Evolutionary conservation across 2,113 vertebrate species (phyloP).

Genomic region (Hypomesus transpacificus): DNA sequence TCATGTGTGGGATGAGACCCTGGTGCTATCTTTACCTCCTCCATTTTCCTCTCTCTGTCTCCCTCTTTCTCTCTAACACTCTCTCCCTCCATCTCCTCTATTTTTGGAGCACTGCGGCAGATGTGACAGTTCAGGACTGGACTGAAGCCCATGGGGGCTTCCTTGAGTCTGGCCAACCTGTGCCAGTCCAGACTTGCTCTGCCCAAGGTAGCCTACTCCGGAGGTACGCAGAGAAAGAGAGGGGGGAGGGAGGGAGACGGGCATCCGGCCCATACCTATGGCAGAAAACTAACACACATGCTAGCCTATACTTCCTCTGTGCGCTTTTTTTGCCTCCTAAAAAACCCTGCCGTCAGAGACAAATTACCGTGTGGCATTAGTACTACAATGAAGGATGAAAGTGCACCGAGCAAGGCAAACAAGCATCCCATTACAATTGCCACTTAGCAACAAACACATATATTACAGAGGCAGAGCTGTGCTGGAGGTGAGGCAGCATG

Average conservation of each 20-base stretch:
- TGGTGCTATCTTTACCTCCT: slow-evolving; percentile 66
- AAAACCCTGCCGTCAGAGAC: slow-evolving; percentile 51
- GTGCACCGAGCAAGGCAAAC: slow-evolving; percentile 67
- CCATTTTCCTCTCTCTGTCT: slow-evolving; percentile 32
- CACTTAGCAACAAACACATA: slow-evolving; percentile 73
- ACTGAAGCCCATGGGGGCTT: slow-evolving; percentile 62
- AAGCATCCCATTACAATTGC: slow-evolving; percentile 72
- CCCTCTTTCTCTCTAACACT: slow-evolving; percentile 34
- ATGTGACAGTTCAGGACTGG: slow-evolving; percentile 54
- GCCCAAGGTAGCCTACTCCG: slow-evolving; percentile 19
- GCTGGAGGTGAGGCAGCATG: slow-evolving; percentile 57
- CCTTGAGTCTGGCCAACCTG: slow-evolving; percentile 60
- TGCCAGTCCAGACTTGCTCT: slow-evolving; percentile 58
- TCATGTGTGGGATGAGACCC: slow-evolving; percentile 57
- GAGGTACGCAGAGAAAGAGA: slow-evolving; percentile 1
- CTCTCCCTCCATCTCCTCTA: slow-evolving; percentile 60
- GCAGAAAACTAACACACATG: slow-evolving; percentile 34
- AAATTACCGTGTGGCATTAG: slow-evolving; percentile 59
- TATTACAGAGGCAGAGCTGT: slow-evolving; percentile 63
- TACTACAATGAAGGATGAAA: slow-evolving; percentile 70
- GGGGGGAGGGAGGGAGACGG: slow-evolving; percentile 1
- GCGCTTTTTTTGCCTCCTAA: slow-evolving; percentile 30
- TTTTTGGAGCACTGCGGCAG: slow-evolving; percentile 63
- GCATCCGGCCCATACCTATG: slow-evolving; percentile 24
- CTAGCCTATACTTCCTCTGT: slow-evolving; percentile 7